Conservation (phyloP, 2,888 invertebrate species). For the Andrena marginata region DNA sequence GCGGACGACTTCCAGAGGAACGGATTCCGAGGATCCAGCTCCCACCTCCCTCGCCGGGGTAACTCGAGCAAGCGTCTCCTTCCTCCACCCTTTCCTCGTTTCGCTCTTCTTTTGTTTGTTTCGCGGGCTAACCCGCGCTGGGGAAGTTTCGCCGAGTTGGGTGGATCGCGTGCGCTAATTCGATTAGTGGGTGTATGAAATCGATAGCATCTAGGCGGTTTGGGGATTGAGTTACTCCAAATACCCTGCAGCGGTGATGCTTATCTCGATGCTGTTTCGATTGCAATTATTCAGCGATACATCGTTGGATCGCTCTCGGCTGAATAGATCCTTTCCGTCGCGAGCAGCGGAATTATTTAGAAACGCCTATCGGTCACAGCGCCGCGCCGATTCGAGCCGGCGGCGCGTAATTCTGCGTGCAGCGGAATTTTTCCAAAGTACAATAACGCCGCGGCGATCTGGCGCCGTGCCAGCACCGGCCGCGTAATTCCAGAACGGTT, state of each 20-base stretch:
- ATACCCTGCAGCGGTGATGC: not conserved
- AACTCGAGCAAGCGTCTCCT: conserved; percentile 33
- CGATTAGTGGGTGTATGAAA: conserved; percentile 40
- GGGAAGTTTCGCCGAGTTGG: not conserved
- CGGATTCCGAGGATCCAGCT: conserved; percentile 24
- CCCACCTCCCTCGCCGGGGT: conserved; percentile 20
- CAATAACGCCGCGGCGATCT: conserved; percentile 25
- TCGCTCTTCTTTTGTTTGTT: conserved; percentile 13
- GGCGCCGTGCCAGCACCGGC: conserved; percentile 45
- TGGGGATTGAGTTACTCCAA: not conserved
- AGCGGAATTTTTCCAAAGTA: conserved; percentile 32
- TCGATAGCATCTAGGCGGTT: conserved; percentile 22
- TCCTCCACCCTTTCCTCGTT: conserved; percentile 5
- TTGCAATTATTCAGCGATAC: no score
- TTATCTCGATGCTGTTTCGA: no score
- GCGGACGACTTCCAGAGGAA: conserved; percentile 42
- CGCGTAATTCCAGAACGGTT: conserved; percentile 48
- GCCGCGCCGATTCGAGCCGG: not conserved
- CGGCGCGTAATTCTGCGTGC: conserved; percentile 31
- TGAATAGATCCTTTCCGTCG: no score
- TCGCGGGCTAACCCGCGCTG: not conserved
- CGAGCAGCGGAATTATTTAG: no score
- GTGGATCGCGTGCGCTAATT: conserved; percentile 50
- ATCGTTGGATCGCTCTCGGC: no score
- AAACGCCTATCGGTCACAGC: not conserved